Evolutionary conservation across 2,113 vertebrate genomes (phyloP).

Genomic region (Bagarius yarrelli): DNA sequence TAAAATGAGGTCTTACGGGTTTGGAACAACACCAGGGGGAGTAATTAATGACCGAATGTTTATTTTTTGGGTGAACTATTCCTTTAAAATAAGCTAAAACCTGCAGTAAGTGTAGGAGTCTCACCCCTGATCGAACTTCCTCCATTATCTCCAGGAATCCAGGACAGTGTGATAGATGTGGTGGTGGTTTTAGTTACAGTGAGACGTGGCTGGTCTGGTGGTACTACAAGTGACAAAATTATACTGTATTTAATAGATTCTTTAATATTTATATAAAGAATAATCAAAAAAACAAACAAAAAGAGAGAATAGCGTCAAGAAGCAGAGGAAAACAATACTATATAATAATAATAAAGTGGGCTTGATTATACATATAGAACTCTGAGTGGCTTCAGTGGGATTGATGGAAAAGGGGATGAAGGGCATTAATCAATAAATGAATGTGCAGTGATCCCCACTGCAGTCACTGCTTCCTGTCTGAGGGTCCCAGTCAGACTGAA

Average conservation of each 20-base stretch:
- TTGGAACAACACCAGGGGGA: too few species aligned
- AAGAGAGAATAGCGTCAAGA: not conserved
- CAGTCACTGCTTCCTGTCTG: not conserved
- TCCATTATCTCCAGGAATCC: slow-evolving; percentile 97
- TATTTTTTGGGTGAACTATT: too few species aligned
- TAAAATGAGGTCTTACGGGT: too few species aligned
- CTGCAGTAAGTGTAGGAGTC: not conserved
- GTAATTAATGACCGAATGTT: too few species aligned
- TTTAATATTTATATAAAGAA: not conserved
- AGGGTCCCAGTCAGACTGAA: not conserved
- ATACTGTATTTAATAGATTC: not conserved
- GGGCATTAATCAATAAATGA: not conserved
- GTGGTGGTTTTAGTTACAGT: slow-evolving; percentile 98
- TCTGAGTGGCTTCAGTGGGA: not conserved
- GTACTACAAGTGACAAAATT: slow-evolving; percentile 71
- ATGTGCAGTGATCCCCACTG: not conserved
- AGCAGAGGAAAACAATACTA: not conserved
- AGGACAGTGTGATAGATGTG: slow-evolving; percentile 95
- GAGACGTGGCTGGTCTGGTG: slow-evolving; percentile 95
- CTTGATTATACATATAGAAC: not conserved
- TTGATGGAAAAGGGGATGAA: not conserved
- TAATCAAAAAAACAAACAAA: slow-evolving; percentile 14
- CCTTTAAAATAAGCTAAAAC: too few species aligned
- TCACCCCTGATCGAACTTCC: slow-evolving; percentile 98
- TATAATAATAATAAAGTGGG: not conserved